Percentiles rank a stretch among this genome's conserved stretches.
These are phyloP conservation scores for Hirundichthys speculiger DNA, from an alignment of 2,113 vertebrate species.

Conservation along the genomic window DNA sequence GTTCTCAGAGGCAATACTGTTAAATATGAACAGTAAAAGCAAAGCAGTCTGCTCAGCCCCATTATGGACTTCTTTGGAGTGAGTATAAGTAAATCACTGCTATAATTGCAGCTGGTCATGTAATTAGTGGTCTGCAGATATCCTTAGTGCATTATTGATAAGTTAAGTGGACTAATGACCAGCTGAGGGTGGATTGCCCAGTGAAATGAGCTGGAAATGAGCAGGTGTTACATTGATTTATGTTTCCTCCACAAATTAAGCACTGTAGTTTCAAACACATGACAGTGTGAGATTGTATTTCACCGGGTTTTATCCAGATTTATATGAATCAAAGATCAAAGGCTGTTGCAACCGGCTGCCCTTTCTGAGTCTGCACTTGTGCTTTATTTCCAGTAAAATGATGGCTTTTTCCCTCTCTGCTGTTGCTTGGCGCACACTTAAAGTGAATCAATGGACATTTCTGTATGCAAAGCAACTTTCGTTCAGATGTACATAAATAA, in stretches of 20 bases:
- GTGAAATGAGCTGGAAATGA: no score
- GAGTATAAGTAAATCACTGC: not conserved
- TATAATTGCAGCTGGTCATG: conserved; percentile 3
- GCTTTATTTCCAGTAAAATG: not conserved
- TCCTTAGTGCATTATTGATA: not conserved
- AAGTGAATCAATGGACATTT: not conserved
- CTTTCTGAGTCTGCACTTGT: not conserved
- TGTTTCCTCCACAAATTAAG: no score
- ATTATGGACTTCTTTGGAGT: no score
- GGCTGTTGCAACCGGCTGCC: not conserved
- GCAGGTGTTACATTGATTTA: no score
- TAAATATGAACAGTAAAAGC: not conserved
- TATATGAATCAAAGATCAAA: no score
- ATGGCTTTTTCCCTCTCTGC: not conserved
- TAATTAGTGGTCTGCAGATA: not conserved
- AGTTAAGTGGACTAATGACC: no score
- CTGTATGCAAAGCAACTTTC: not conserved
- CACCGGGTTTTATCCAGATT: no score
- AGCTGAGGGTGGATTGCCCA: no score
- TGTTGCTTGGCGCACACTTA: not conserved
- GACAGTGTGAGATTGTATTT: no score
- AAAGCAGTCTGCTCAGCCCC: not conserved
- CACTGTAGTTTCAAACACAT: no score
- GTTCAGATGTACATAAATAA: not conserved
- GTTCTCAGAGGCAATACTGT: not conserved